phyloP scores from a whole-genome alignment of 2,113 vertebrate species.

The Paradisaea rubra region DNA sequence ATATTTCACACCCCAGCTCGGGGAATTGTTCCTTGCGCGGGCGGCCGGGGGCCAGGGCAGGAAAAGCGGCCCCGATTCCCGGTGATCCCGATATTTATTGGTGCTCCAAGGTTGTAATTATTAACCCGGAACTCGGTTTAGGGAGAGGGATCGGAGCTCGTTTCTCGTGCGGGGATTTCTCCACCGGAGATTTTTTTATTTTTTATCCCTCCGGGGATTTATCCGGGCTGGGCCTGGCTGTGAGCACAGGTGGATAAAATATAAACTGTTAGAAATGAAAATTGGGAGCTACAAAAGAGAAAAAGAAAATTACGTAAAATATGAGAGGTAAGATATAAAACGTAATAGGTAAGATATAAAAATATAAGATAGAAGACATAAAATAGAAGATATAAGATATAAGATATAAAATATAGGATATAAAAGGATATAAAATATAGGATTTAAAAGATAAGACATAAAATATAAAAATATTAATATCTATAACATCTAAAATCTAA shows the following conservation, averaged over 20 bases:
- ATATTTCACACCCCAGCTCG: not conserved
- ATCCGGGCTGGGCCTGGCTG: not conserved
- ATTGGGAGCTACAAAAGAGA: rapidly evolving
- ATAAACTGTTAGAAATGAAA: not conserved
- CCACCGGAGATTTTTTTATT: not conserved
- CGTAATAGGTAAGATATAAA: too few relatives aligned
- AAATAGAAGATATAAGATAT: not conserved
- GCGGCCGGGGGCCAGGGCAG: not conserved
- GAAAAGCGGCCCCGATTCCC: not conserved
- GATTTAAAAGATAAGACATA: not conserved
- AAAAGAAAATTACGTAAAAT: not conserved
- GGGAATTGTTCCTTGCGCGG: slow-evolving; percentile 58
- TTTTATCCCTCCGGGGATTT: not conserved
- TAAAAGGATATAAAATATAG: not conserved
- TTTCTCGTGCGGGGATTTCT: not conserved
- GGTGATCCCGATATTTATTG: slow-evolving; percentile 44
- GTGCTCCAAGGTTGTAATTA: slow-evolving; percentile 51
- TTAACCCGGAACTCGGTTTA: slow-evolving; percentile 55
- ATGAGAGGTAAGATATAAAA: not conserved
- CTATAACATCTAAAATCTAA: too few relatives aligned
- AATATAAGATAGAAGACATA: not conserved
- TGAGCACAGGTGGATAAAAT: not conserved
- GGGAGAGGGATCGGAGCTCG: not conserved
- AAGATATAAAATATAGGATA: not conserved
- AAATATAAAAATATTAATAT: not conserved